Conservation (phyloP, 37 sponge, comb jelly and placozoan species). For the Amphimedon queenslandica region DNA sequence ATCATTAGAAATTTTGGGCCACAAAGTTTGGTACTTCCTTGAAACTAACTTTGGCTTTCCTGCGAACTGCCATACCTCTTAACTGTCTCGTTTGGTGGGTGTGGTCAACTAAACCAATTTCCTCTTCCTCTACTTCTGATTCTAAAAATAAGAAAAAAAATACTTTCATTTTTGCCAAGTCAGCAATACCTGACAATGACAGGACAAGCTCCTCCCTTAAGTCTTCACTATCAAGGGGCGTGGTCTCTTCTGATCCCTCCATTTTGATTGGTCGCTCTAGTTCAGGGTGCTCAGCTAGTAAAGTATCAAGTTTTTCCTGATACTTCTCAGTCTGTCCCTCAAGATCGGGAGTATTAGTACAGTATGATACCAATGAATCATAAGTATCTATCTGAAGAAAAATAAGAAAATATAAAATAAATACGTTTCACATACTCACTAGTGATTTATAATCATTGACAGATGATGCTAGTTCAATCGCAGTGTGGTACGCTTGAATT, state of each 20-base stretch:
- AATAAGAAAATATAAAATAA: too few relatives aligned
- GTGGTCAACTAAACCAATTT: constrained; percentile 5
- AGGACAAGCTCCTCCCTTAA: background rate
- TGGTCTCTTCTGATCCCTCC: background rate
- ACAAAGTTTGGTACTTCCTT: too few relatives aligned
- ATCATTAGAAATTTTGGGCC: too few relatives aligned
- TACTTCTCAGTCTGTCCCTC: constrained; percentile 18
- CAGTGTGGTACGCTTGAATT: constrained; percentile 52
- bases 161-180: background rate
- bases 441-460: constrained; percentile 9
- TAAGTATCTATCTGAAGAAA: too few relatives aligned
- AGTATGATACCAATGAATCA: background rate
- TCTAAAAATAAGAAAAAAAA: background rate
- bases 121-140: constrained; percentile 23
- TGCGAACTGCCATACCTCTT: constrained; percentile 16
- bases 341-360: background rate
- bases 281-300: constrained; percentile 31
- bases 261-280: background rate
- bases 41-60: constrained; percentile 34
- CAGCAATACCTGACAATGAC: background rate
- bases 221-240: background rate
- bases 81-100: background rate
- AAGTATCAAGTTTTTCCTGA: constrained; percentile 10
- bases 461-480: constrained; percentile 43
- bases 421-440: too few relatives aligned